phyloP scores from a whole-genome alignment of 2,113 vertebrate species.

The Rhea americana region DNA sequence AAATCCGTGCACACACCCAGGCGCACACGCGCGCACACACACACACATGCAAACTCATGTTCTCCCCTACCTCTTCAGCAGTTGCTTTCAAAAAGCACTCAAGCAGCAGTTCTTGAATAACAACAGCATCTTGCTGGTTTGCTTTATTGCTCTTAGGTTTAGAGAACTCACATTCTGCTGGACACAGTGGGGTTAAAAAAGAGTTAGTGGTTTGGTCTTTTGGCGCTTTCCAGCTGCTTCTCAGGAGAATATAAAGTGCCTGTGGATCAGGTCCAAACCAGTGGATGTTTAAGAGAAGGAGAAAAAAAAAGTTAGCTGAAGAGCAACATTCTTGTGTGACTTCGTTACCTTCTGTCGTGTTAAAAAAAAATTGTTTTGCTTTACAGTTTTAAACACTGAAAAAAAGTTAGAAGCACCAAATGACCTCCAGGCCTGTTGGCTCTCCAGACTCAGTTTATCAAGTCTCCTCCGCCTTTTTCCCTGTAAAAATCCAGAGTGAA shows the following conservation, averaged over 20 bases:
- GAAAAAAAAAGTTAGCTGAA: slow-evolving; percentile 53
- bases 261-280: slow-evolving; percentile 76
- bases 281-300: slow-evolving; percentile 73
- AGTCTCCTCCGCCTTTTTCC: slow-evolving; percentile 72
- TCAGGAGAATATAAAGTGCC: slow-evolving; percentile 77
- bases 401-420: slow-evolving; percentile 71
- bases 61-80: neutral
- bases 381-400: slow-evolving; percentile 67
- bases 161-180: slow-evolving; percentile 41
- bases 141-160: neutral
- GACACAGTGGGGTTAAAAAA: slow-evolving; percentile 68
- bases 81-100: neutral
- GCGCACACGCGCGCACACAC: neutral
- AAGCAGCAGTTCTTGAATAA: neutral
- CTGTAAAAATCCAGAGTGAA: slow-evolving; percentile 79
- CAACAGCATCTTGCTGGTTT: neutral
- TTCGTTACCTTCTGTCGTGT: slow-evolving; percentile 74
- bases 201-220: slow-evolving; percentile 61
- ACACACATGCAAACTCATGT: neutral
- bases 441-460: slow-evolving; percentile 76
- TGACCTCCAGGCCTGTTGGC: slow-evolving; percentile 78
- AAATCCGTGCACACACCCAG: neutral
- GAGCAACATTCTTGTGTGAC: slow-evolving; percentile 73
- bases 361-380: slow-evolving; percentile 63
- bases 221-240: slow-evolving; percentile 73